Percentiles rank a stretch among this genome's conserved stretches.
Evolutionary conservation across 1,140 invertebrate species (phyloP).

Genomic region (Procambarus clarkii): DNA sequence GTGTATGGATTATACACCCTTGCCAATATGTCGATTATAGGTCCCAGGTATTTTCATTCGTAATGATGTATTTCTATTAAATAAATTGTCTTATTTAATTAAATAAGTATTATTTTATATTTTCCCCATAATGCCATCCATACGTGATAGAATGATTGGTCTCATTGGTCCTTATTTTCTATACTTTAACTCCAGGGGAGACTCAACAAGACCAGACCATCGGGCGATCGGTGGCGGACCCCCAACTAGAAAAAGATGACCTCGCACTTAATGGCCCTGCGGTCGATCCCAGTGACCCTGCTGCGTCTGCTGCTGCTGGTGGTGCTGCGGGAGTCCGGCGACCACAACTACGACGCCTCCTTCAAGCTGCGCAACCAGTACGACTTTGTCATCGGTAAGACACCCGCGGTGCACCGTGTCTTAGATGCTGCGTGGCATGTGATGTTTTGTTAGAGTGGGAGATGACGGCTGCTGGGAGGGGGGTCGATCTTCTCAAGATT

Average conservation of each 20-base stretch:
- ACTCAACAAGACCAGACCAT: background rate
- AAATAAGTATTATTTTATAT: no score
- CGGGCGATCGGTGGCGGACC: no score
- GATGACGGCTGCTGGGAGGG: no score
- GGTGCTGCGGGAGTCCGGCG: background rate
- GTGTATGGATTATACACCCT: no score
- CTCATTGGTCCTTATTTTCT: no score
- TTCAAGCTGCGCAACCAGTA: conserved; percentile 23
- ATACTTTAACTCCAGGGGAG: background rate
- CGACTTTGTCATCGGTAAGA: conserved; percentile 41
- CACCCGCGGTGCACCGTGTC: background rate
- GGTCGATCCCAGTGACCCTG: conserved; percentile 15
- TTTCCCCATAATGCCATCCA: no score
- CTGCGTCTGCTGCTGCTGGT: conserved; percentile 20
- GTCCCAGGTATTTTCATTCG: no score
- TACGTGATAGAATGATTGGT: no score
- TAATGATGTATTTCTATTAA: no score
- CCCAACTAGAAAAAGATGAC: background rate
- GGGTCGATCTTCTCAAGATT: no score
- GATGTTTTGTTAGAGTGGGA: background rate
- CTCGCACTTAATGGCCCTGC: background rate
- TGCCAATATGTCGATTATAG: no score
- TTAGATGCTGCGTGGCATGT: background rate
- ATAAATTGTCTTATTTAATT: no score
- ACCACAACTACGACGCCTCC: conserved; percentile 27